phyloP scores from a whole-genome alignment of 2,888 invertebrate genomes.

The Melolontha melolontha region DNA sequence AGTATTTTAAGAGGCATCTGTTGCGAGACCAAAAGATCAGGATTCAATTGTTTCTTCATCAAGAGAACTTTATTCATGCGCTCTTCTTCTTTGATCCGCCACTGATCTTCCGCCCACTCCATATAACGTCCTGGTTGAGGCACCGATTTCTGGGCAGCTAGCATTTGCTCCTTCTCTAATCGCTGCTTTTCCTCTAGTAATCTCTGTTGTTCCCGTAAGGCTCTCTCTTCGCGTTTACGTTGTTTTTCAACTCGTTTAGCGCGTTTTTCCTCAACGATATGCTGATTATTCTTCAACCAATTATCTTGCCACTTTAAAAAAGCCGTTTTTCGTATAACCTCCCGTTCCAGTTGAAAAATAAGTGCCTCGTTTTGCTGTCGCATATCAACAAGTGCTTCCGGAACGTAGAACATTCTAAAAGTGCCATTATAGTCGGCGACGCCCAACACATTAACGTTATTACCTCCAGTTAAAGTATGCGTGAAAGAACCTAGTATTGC shows the following conservation, averaged over 20 bases:
- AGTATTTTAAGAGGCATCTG: constrained; percentile 72
- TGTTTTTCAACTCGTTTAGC: constrained; percentile 56
- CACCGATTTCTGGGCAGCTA: constrained; percentile 38
- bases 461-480: constrained; percentile 63
- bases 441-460: constrained; percentile 67
- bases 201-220: constrained; percentile 43
- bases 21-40: constrained; percentile 71
- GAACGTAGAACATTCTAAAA: constrained; percentile 72
- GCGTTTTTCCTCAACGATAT: constrained; percentile 52
- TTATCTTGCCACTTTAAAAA: constrained; percentile 73
- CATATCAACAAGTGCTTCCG: constrained; percentile 56
- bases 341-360: constrained; percentile 67
- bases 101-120: constrained; percentile 67
- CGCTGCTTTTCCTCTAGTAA: constrained; percentile 40
- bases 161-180: constrained; percentile 49
- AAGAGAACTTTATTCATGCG: constrained; percentile 75
- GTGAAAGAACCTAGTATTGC: constrained; percentile 74
- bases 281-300: constrained; percentile 68
- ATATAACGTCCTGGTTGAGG: constrained; percentile 51
- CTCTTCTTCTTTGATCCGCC: constrained; percentile 74
- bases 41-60: constrained; percentile 73
- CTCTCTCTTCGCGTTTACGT: constrained; percentile 46
- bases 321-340: constrained; percentile 68
- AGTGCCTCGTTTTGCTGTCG: constrained; percentile 54
- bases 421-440: constrained; percentile 78